Percentiles rank a stretch among this genome's conserved stretches.
phyloP scores from a whole-genome alignment of 2,113 vertebrate species.

The Tragelaphus strepsiceros region DNA sequence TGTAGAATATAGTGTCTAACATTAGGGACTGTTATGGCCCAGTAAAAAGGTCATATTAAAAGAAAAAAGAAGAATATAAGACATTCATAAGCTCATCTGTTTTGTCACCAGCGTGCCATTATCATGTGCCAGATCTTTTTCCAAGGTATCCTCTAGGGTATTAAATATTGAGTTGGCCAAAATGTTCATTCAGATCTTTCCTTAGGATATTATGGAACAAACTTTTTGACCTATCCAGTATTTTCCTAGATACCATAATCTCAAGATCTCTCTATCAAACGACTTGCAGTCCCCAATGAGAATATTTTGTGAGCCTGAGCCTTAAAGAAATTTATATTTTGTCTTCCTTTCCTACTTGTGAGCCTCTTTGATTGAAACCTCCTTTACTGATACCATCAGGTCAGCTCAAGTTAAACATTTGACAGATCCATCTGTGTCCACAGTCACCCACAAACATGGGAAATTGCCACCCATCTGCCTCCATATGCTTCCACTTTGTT shows the following conservation, averaged over 20 bases:
- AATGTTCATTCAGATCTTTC: neutral
- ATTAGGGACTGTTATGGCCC: neutral
- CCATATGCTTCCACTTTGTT: neutral
- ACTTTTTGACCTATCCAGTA: neutral
- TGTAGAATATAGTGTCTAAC: neutral
- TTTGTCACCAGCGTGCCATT: neutral
- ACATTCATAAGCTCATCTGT: neutral
- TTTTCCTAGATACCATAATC: neutral
- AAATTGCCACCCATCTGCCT: constrained; percentile 46
- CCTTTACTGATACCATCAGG: neutral
- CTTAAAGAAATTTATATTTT: neutral
- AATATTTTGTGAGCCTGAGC: neutral
- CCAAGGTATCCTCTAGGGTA: neutral
- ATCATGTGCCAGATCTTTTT: neutral
- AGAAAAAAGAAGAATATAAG: neutral
- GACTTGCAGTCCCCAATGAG: neutral
- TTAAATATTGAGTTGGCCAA: neutral
- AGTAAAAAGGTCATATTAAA: neutral
- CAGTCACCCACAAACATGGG: neutral
- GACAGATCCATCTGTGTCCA: constrained; percentile 35
- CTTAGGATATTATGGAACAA: neutral
- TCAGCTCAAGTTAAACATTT: constrained; percentile 28
- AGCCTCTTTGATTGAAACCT: neutral
- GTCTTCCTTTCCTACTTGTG: neutral
- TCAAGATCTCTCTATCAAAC: neutral